phyloP scores from a whole-genome alignment of 2,113 vertebrate species.

The Melanocharis versteri region DNA sequence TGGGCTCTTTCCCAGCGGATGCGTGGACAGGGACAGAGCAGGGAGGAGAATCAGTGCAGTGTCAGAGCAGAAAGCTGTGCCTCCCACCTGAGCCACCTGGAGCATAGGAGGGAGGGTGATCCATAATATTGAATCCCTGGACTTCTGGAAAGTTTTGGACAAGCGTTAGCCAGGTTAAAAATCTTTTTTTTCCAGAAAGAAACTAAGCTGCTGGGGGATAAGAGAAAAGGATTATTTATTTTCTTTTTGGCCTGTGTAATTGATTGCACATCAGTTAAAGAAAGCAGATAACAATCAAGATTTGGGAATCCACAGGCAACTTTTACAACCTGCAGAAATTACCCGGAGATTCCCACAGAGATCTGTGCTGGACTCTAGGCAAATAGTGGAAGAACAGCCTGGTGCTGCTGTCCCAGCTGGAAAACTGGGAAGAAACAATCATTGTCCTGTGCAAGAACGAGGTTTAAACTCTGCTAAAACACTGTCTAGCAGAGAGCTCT shows the following conservation, averaged over 20 bases:
- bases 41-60: background rate
- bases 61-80: background rate
- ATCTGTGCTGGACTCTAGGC: background rate
- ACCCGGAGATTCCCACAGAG: background rate
- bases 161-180: background rate
- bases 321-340: background rate
- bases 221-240: background rate
- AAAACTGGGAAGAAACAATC: background rate
- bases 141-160: background rate
- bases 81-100: background rate
- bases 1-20: background rate
- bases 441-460: background rate
- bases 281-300: background rate
- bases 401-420: background rate
- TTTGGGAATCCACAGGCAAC: background rate
- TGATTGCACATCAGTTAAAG: background rate
- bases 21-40: rapidly evolving
- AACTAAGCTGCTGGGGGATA: background rate
- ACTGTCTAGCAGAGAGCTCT: background rate
- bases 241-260: background rate
- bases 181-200: background rate
- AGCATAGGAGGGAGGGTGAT: background rate
- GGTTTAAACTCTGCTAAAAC: background rate
- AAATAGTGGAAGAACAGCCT: background rate
- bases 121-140: background rate